Conservation (phyloP, 2,888 invertebrate species). For the Halictus ligatus region DNA sequence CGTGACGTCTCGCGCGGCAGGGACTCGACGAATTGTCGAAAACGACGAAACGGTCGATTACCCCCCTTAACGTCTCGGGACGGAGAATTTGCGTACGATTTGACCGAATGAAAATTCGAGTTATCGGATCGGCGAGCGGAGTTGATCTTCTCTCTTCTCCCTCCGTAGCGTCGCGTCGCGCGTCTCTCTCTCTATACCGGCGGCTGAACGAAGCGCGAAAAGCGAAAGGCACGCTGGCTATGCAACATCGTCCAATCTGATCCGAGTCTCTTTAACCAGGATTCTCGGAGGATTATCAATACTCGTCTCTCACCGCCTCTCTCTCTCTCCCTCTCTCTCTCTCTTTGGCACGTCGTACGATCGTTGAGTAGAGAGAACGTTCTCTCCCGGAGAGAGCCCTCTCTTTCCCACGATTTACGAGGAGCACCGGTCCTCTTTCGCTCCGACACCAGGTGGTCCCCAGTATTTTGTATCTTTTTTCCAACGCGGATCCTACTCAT, state of each 20-base stretch:
- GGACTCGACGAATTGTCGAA: too few relatives aligned
- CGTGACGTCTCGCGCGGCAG: not conserved
- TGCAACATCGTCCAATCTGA: not conserved
- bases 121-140: not conserved
- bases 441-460: conserved; percentile 10
- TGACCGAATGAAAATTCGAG: not conserved
- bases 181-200: not conserved
- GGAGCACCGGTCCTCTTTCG: conserved; percentile 7
- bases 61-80: not conserved
- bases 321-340: not conserved
- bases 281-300: conserved; percentile 24
- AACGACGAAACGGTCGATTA: not conserved
- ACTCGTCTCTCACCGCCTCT: conserved; percentile 5
- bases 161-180: not conserved
- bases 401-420: conserved; percentile 27
- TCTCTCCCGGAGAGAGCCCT: not conserved
- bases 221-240: not conserved
- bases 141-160: not conserved
- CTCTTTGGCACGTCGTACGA: not conserved
- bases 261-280: conserved; percentile 3
- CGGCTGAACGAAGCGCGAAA: conserved; percentile 11
- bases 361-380: not conserved
- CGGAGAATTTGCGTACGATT: not conserved
- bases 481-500: conserved; percentile 31
- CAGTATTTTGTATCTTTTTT: conserved; percentile 11